Base-by-base conservation (phyloP, 2,797 vertebrate species). In the Falco novaeseelandiae region DNA sequence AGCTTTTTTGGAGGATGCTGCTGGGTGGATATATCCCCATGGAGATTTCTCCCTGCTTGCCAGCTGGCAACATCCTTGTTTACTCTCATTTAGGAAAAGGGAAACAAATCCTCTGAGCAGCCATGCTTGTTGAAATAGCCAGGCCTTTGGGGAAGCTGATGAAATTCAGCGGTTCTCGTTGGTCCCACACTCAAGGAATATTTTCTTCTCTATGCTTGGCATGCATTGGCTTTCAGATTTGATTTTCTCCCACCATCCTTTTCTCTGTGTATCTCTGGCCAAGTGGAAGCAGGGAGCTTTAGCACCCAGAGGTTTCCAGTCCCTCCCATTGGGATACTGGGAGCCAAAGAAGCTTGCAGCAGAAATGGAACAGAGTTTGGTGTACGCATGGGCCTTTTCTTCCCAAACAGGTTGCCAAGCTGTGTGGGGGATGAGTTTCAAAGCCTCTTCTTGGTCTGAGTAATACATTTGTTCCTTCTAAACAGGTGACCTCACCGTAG, bases 101-200 rank as follows among this genome's bases (percentile, higher is more conserved):
- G 42, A 89, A 91, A 79, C 19, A 44, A 72, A 52, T 61, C 27
- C 22, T 58, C 34, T 22, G 26, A 83, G 59, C 44, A 76, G 36
- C 20, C 8, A 9, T 0, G 0, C 12, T 25, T 29, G 58, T 57
- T 57, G 34, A 36, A 73, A 63, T 6, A 30, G 32, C 32, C 54
- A 44, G 49, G 27, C 8, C 8, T 61, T 55, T 74, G 4, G 49
- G 76, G 71, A 34, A 76, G 61, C 73, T 49, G 46, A n/a, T 17
- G 67, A 57, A 51, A 67, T 77, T 22, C 3, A 1, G 27, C 2
- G 4, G 38, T 54, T 66, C 21, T 78, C n/a, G 5, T 65, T 71
- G 42, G 12, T 10, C 25, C 38, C 26, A 15, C 0, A 0, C 10
- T 42, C 23, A 13, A 32, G 9, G 10, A 40, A 1, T 17, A 11